Evolutionary conservation across 2,888 invertebrate species (phyloP).

Genomic region (Tenthredo amoena): DNA sequence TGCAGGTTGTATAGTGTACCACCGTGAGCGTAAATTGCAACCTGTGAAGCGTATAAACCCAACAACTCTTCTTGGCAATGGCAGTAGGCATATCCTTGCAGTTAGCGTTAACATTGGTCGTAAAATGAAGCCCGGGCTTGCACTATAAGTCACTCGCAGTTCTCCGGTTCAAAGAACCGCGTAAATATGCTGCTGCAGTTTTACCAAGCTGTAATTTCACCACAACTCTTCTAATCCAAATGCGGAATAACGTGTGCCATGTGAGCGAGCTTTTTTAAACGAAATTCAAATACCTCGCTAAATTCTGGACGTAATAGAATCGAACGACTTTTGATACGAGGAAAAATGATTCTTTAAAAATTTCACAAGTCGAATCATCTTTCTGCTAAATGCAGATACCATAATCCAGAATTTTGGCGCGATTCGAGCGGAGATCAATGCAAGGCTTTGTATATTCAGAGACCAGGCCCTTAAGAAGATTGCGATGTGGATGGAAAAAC

Average conservation of each 20-base stretch:
- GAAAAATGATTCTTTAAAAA: background rate
- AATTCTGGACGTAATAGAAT: background rate
- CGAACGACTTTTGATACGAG: too few species aligned
- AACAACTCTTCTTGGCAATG: slow-evolving; percentile 30
- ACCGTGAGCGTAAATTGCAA: slow-evolving; percentile 7
- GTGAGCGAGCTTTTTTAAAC: background rate
- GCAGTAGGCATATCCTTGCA: slow-evolving; percentile 24
- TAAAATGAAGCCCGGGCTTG: slow-evolving; percentile 30
- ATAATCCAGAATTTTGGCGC: background rate
- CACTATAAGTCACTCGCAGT: background rate
- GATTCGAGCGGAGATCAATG: background rate
- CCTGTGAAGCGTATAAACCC: slow-evolving; percentile 23
- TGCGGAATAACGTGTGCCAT: background rate
- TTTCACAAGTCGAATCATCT: too few species aligned
- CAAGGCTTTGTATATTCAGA: background rate
- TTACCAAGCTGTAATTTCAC: background rate
- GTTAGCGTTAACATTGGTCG: slow-evolving; percentile 45
- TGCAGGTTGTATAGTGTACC: background rate
- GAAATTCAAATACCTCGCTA: background rate
- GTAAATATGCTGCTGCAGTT: background rate
- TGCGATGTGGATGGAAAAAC: background rate
- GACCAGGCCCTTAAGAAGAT: background rate
- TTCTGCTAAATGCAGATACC: too few species aligned
- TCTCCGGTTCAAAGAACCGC: slow-evolving; percentile 16
- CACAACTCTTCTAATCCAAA: background rate